Percentiles rank a stretch among this genome's conserved stretches.
Evolutionary conservation across 2,113 vertebrate species (phyloP).

Genomic region (Eptatretus burgeri): DNA sequence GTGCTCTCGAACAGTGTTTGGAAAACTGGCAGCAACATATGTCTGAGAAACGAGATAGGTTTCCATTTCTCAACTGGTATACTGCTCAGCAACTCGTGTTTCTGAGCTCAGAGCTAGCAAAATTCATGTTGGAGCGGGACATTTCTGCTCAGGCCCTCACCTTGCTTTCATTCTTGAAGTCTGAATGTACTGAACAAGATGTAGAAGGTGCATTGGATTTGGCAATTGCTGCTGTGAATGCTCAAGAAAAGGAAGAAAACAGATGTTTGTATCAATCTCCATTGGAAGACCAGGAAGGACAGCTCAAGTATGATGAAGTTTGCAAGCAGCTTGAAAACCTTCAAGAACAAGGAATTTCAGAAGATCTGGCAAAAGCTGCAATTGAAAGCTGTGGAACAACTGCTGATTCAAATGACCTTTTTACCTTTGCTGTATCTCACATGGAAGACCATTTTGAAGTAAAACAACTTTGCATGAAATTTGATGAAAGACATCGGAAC

Average conservation of each 20-base stretch:
- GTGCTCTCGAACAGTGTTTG: constrained; percentile 43
- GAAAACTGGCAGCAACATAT: constrained; percentile 35
- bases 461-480: background rate
- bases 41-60: constrained; percentile 21
- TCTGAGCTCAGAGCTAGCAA: constrained; percentile 19
- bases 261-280: background rate
- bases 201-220: constrained; percentile 10
- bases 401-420: background rate
- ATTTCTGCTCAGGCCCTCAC: constrained; percentile 17
- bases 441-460: background rate
- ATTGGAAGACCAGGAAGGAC: constrained; percentile 13
- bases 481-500: background rate
- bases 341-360: background rate
- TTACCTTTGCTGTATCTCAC: background rate
- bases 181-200: constrained; percentile 14
- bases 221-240: constrained; percentile 4
- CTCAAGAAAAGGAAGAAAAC: constrained; percentile 5
- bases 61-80: constrained; percentile 35
- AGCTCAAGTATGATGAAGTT: constrained; percentile 13
- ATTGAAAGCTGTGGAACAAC: background rate
- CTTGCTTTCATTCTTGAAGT: constrained; percentile 20
- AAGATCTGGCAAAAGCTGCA: constrained; percentile 1
- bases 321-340: background rate
- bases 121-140: constrained; percentile 10
- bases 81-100: constrained; percentile 25